These are phyloP conservation scores for Hypsopygia costalis DNA, from an alignment of 2,888 invertebrate species.

Conservation along the genomic window DNA sequence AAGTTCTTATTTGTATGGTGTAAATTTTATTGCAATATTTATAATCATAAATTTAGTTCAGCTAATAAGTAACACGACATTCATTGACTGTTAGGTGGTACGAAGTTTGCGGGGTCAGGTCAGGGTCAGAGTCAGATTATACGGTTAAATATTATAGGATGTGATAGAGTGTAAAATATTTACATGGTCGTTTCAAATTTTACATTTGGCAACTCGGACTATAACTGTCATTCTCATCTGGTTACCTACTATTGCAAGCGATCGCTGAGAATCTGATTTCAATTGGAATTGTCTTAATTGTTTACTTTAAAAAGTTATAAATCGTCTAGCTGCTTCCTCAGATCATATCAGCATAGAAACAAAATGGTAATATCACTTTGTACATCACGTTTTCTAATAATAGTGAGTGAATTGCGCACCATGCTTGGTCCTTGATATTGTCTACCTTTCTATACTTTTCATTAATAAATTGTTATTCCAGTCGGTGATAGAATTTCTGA, in stretches of 20 bases:
- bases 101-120: too few species aligned
- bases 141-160: too few species aligned
- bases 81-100: too few species aligned
- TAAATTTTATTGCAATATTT: too few species aligned
- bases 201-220: background rate
- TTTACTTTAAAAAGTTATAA: slow-evolving; percentile 31
- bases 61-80: too few species aligned
- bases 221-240: slow-evolving; percentile 60
- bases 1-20: too few species aligned
- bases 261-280: slow-evolving; percentile 47
- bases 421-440: slow-evolving; percentile 35
- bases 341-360: slow-evolving; percentile 29
- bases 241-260: slow-evolving; percentile 27
- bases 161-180: too few species aligned
- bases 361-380: slow-evolving; percentile 48
- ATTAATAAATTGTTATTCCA: slow-evolving; percentile 53
- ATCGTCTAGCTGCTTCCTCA: slow-evolving; percentile 2
- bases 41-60: too few species aligned
- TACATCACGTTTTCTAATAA: slow-evolving; percentile 15
- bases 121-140: too few species aligned
- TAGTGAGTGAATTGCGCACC: slow-evolving; percentile 27
- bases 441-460: slow-evolving; percentile 26
- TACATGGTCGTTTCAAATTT: too few species aligned
- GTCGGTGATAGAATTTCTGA: slow-evolving; percentile 94
- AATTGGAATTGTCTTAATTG: slow-evolving; percentile 42